Conservation (phyloP, 1,140 invertebrate genomes). For the Aphidius gifuensis region DNA sequence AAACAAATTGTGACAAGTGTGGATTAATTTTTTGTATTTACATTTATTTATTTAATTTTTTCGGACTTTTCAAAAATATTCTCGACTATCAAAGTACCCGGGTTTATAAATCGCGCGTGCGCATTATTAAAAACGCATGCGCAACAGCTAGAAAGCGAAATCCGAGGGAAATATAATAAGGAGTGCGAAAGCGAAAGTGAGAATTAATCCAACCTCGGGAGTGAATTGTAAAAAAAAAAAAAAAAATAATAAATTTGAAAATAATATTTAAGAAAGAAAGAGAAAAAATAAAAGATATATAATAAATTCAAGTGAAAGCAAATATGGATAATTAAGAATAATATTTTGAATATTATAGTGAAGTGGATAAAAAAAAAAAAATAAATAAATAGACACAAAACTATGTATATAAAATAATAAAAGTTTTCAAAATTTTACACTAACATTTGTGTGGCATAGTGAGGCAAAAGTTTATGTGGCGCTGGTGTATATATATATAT, state of each 20-base stretch:
- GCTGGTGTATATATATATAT: background rate
- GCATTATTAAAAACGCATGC: constrained; percentile 13
- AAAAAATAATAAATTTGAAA: too few relatives aligned
- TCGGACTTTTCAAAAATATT: background rate
- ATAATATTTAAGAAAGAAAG: background rate
- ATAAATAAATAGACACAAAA: too few relatives aligned
- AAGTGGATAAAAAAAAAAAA: too few relatives aligned
- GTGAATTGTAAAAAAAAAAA: too few relatives aligned
- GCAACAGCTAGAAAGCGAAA: constrained; percentile 16
- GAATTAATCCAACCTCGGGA: background rate
- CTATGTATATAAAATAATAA: too few relatives aligned
- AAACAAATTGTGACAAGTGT: too few relatives aligned
- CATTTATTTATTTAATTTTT: background rate
- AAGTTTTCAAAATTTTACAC: too few relatives aligned
- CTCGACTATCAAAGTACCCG: background rate
- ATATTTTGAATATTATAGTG: too few relatives aligned
- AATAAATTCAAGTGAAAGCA: too few relatives aligned
- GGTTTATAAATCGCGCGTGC: constrained; percentile 13
- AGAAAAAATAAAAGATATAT: background rate
- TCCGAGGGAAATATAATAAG: background rate
- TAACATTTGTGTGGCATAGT: too few relatives aligned
- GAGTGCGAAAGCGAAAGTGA: constrained; percentile 7
- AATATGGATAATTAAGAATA: too few relatives aligned
- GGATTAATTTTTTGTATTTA: too few relatives aligned
- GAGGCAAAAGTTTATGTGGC: background rate